Conservation (phyloP, 2,888 invertebrate genomes). For the Ceramica pisi region DNA sequence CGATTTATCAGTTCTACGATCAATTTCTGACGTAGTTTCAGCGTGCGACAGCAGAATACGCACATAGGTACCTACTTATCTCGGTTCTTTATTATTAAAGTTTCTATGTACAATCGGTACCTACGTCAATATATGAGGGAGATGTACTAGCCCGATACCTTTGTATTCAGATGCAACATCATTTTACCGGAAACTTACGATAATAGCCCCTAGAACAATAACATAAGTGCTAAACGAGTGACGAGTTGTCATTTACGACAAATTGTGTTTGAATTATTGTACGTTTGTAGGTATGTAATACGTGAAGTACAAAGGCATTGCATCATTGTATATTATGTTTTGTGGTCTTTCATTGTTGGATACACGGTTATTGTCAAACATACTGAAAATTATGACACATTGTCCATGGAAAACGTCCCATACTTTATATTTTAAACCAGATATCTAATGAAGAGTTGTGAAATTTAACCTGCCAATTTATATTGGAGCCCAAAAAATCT, state of each 20-base stretch:
- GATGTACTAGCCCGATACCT: conserved; percentile 25
- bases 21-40: conserved; percentile 44
- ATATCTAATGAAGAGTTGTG: neutral
- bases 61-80: conserved; percentile 35
- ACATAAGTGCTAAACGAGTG: conserved; percentile 17
- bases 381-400: neutral
- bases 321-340: conserved; percentile 19
- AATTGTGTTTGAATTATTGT: conserved; percentile 44
- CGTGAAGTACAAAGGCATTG: conserved; percentile 37
- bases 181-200: conserved; percentile 37
- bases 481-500: too few species aligned
- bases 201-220: conserved; percentile 39
- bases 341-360: conserved; percentile 29
- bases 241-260: conserved; percentile 30
- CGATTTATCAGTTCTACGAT: conserved; percentile 39
- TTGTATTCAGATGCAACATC: conserved; percentile 40
- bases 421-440: neutral
- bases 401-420: conserved; percentile 2
- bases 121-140: conserved; percentile 24
- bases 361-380: conserved; percentile 3
- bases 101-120: conserved; percentile 22
- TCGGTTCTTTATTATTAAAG: conserved; percentile 30
- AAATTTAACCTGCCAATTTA: neutral
- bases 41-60: conserved; percentile 29
- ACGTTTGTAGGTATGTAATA: conserved; percentile 19